Evolutionary conservation across 2,797 vertebrate genomes (phyloP), one percentile per base, ranked within the genome.

Genomic region (Coluber constrictor): DNA sequence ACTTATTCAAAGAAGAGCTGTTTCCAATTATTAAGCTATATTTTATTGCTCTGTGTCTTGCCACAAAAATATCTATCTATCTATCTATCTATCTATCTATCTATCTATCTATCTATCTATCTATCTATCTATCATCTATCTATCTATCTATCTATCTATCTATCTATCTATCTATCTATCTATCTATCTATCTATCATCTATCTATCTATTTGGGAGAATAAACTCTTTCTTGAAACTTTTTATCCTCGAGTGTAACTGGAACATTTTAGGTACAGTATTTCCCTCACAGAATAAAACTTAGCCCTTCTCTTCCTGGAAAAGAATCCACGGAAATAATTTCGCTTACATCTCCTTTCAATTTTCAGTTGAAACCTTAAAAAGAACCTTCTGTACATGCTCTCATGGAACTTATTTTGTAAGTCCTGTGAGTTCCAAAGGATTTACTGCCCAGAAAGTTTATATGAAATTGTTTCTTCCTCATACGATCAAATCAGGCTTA

Each of bases 21-120:
- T 86, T 90, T 93, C 90, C 92, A 89, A 89, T 89, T 91, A 79
- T 89, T 43, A 47, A 60, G 87, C 25, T 74, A 70, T 37, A 91
- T 91, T 93, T 86, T 91, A n/a, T 43, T 54, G 57, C n/a, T 83
- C 23, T 88, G 86, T 57, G 8, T 83, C 70, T 63, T 60, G 66
- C 90, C 90, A 79, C 86, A 93, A 91, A 93, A 93, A 93, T 63
- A 70, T 63, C 86, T 18, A 60, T 13, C 51, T 47, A 13, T 55
- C 32, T 23, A 23, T 57, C 2, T 37, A 47, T 32, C 20, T 29
- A 6, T 83, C 47, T 83, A 5, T 61, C 27, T 54, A 1, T 20
- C 2, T 37, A 47, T 32, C 20, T 29, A 6, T 83, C 47, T 83
- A 5, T 61, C 27, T 54, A 1, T 20, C 2, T 37, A 47, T 32